These are phyloP conservation scores for Chloebia gouldiae DNA, from an alignment of 2,113 vertebrate genomes.

Conservation along the genomic window DNA sequence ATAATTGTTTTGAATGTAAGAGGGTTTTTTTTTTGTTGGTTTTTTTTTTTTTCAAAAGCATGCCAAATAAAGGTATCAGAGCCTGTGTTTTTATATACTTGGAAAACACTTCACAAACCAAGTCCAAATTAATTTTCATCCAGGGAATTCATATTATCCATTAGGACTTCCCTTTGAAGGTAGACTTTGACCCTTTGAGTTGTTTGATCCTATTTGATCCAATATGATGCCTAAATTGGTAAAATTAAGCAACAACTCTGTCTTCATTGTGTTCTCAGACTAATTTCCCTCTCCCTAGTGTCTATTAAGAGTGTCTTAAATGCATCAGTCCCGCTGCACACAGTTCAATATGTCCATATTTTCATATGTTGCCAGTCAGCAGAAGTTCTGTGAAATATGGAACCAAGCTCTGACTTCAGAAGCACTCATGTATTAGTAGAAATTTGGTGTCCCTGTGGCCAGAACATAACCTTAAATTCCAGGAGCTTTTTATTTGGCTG, in stretches of 20 bases:
- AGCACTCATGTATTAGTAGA: fast-evolving
- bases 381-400: not conserved
- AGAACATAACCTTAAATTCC: not conserved
- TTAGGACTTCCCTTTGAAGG: not conserved
- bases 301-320: not conserved
- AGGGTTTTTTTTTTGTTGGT: not conserved
- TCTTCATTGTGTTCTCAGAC: not conserved
- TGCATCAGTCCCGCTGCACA: not conserved
- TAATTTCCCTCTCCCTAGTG: not conserved
- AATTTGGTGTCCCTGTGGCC: not conserved
- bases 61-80: not conserved
- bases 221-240: not conserved
- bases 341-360: not conserved
- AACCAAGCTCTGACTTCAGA: not conserved
- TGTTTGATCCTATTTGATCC: not conserved
- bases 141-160: not conserved
- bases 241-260: not conserved
- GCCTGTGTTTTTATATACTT: not conserved
- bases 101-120: not conserved
- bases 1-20: not conserved
- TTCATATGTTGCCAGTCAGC: not conserved
- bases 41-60: not conserved
- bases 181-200: not conserved
- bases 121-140: not conserved
- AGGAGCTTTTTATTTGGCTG: not conserved